phyloP scores from a whole-genome alignment of 92 coral and sea anemone species.

The Porites evermanni region DNA sequence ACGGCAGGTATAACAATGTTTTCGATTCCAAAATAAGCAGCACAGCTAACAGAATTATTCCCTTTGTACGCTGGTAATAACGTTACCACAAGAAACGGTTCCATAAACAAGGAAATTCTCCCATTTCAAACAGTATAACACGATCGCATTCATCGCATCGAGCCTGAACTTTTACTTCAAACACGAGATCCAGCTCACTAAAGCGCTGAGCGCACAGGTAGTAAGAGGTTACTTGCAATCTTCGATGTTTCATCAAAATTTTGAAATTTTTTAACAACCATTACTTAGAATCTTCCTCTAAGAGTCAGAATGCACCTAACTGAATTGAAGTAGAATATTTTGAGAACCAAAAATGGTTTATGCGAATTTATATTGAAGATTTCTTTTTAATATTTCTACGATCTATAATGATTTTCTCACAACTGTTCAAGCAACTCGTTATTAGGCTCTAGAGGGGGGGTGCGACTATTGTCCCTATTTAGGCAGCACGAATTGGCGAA shows the following conservation, averaged over 20 bases:
- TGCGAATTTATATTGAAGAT: neutral
- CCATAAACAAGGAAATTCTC: constrained; percentile 69
- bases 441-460: constrained; percentile 92
- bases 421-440: constrained; percentile 38
- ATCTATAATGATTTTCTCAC: constrained; percentile 55
- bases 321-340: neutral
- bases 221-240: constrained; percentile 34
- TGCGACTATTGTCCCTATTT: constrained; percentile 53
- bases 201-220: constrained; percentile 70
- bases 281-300: neutral
- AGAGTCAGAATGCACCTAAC: neutral
- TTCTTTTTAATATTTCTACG: neutral
- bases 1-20: constrained; percentile 55
- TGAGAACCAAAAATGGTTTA: neutral
- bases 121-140: constrained; percentile 70
- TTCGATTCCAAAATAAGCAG: constrained; percentile 38
- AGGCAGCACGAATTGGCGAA: constrained; percentile 19
- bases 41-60: constrained; percentile 39
- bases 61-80: constrained; percentile 35
- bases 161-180: constrained; percentile 93
- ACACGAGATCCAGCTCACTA: constrained; percentile 95
- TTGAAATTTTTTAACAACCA: neutral
- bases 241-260: neutral
- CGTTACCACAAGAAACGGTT: constrained; percentile 39
- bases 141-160: constrained; percentile 86